phyloP scores from a whole-genome alignment of 2,888 invertebrate species.

The Drosophila diplacantha region DNA sequence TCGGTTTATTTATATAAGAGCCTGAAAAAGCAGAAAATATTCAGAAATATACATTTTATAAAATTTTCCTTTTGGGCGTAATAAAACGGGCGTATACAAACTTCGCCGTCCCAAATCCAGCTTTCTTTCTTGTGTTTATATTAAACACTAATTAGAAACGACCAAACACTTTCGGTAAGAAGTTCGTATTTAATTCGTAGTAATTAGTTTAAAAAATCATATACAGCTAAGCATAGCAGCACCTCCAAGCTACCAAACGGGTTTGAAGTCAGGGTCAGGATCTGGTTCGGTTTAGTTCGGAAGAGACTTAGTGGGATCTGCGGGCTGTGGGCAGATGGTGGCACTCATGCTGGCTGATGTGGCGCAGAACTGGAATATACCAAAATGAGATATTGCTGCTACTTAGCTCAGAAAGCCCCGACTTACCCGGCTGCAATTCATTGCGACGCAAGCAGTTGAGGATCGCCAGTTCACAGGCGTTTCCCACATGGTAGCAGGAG shows the following conservation, averaged over 20 bases:
- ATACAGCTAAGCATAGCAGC: neutral
- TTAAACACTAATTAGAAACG: neutral
- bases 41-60: too few species aligned
- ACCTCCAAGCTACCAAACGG: too few species aligned
- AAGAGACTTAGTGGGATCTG: conserved; percentile 2
- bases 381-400: neutral
- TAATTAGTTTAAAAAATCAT: neutral
- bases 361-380: conserved; percentile 14
- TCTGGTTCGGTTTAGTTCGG: neutral
- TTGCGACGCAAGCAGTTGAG: conserved; percentile 44
- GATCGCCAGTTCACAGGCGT: conserved; percentile 36
- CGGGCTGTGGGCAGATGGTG: conserved; percentile 22
- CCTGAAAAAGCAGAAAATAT: neutral
- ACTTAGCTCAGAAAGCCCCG: neutral
- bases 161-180: neutral
- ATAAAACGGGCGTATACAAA: too few species aligned
- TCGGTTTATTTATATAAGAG: neutral
- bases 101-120: neutral
- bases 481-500: conserved; percentile 39
- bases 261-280: neutral
- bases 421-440: conserved; percentile 18
- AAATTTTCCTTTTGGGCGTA: too few species aligned
- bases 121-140: neutral
- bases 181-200: neutral
- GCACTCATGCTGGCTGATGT: conserved; percentile 32